phyloP scores from a whole-genome alignment of 2,113 vertebrate species.

The Spheniscus mendiculus region DNA sequence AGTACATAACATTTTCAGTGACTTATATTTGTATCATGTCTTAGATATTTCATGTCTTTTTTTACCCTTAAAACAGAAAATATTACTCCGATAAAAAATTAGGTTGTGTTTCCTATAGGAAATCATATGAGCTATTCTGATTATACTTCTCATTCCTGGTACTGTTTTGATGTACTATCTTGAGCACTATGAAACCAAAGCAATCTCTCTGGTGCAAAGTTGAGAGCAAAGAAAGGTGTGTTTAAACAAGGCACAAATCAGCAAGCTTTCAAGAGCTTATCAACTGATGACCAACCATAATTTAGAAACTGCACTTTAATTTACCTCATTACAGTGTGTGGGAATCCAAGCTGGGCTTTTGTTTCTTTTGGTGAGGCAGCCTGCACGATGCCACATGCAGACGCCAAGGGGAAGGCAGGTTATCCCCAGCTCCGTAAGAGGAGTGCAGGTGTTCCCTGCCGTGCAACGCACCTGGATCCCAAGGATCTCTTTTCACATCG shows the following conservation, averaged over 20 bases:
- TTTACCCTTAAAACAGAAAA: neutral
- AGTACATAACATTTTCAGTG: neutral
- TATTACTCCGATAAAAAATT: neutral
- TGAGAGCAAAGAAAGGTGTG: conserved; percentile 41
- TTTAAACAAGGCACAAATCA: neutral
- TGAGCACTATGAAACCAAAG: neutral
- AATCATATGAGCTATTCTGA: neutral
- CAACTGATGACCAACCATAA: neutral
- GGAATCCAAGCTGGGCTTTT: neutral
- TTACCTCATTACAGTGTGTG: neutral
- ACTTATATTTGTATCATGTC: neutral
- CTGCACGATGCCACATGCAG: rapidly evolving
- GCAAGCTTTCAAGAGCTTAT: neutral
- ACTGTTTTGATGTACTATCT: neutral
- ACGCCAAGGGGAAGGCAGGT: rapidly evolving
- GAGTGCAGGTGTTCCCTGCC: neutral
- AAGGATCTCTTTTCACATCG: neutral
- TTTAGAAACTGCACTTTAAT: neutral
- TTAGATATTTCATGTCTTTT: neutral
- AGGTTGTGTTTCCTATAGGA: neutral
- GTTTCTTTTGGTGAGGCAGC: neutral
- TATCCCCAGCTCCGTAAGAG: neutral
- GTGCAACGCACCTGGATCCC: rapidly evolving
- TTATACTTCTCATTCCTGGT: neutral
- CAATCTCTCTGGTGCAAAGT: conserved; percentile 23